phyloP scores from a whole-genome alignment of 2,888 invertebrate genomes.

The Tipula unca region DNA sequence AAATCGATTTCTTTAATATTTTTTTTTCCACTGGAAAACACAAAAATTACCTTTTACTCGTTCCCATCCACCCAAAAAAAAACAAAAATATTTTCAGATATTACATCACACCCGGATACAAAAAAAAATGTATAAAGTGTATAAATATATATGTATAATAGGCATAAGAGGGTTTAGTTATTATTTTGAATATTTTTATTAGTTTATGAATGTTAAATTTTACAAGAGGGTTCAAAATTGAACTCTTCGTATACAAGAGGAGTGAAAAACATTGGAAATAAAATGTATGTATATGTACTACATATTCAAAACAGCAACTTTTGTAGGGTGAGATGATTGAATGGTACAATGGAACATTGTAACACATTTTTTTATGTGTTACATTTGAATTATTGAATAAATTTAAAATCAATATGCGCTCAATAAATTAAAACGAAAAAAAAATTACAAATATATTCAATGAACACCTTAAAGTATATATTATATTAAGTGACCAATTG shows the following conservation, averaged over 20 bases:
- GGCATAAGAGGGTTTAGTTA: conserved; percentile 8
- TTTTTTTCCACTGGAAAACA: neutral
- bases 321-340: neutral
- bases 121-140: neutral
- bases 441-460: neutral
- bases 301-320: neutral
- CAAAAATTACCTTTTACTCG: neutral
- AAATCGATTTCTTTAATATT: neutral
- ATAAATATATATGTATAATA: neutral
- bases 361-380: neutral
- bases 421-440: neutral
- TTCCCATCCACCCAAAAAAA: neutral
- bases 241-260: neutral
- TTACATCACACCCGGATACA: conserved; percentile 8
- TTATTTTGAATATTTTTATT: conserved; percentile 8
- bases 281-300: neutral
- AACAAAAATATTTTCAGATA: neutral
- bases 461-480: neutral
- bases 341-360: neutral
- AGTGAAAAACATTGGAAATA: neutral
- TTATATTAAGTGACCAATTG: neutral
- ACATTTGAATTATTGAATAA: neutral
- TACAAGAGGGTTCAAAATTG: conserved; percentile 4
- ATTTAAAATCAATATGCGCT: neutral
- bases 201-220: conserved; percentile 8